phyloP scores from a whole-genome alignment of 35 echinoderm and acorn worm species.

The Anneissia japonica region DNA sequence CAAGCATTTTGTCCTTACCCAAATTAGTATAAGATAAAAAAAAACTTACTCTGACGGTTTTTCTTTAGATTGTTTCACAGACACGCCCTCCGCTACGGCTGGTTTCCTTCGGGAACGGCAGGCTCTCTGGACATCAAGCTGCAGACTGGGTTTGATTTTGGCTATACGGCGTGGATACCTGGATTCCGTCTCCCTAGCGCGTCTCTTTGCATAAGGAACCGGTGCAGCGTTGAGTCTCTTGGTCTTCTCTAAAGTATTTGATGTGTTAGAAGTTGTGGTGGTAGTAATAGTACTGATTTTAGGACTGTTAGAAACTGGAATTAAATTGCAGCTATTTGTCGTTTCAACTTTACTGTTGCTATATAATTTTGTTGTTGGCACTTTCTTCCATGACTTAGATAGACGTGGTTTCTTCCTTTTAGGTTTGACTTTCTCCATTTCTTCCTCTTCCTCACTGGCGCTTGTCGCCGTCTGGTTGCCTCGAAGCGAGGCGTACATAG shows the following conservation, averaged over 20 bases:
- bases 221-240: background rate
- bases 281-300: background rate
- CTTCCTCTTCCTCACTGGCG: background rate
- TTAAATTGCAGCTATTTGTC: background rate
- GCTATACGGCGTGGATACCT: background rate
- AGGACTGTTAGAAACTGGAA: background rate
- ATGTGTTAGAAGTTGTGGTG: background rate
- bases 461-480: background rate
- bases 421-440: background rate
- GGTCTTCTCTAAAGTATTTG: background rate
- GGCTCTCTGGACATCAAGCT: background rate
- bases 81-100: background rate
- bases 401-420: background rate
- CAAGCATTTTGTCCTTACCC: too few species aligned
- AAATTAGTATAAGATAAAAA: too few species aligned
- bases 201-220: background rate
- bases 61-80: background rate
- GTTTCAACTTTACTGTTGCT: background rate
- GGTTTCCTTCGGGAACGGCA: background rate
- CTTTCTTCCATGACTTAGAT: too few species aligned
- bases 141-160: background rate
- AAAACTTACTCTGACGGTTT: background rate
- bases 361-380: too few species aligned
- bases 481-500: background rate
- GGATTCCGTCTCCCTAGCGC: background rate